Evolutionary conservation across 2,888 invertebrate species (phyloP).

Genomic region (Iselma pallidipennis): DNA sequence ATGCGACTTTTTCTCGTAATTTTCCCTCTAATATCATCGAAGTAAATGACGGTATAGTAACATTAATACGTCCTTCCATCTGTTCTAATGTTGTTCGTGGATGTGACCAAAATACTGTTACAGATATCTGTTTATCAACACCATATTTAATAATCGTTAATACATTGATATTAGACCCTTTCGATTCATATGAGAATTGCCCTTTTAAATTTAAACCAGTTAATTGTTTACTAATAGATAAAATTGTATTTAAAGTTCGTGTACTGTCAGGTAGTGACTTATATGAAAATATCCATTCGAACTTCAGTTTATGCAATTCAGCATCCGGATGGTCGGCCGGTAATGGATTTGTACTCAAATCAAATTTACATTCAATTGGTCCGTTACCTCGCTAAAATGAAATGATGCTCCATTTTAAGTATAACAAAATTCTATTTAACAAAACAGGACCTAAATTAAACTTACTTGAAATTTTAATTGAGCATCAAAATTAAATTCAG

Average conservation of each 20-base stretch:
- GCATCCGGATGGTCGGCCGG: conserved; percentile 56
- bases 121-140: conserved; percentile 63
- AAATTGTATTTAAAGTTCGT: conserved; percentile 62
- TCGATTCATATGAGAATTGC: conserved; percentile 59
- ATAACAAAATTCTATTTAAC: not conserved
- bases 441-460: not conserved
- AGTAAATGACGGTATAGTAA: conserved; percentile 74
- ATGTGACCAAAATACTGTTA: conserved; percentile 62
- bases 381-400: conserved; percentile 66
- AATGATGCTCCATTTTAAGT: not conserved
- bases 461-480: conserved; percentile 68
- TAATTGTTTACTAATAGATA: conserved; percentile 67
- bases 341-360: conserved; percentile 69
- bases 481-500: conserved; percentile 70
- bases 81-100: conserved; percentile 70
- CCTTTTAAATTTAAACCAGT: conserved; percentile 69
- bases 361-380: conserved; percentile 72
- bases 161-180: conserved; percentile 61
- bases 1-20: conserved; percentile 68
- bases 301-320: conserved; percentile 63
- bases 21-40: conserved; percentile 69
- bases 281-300: conserved; percentile 61
- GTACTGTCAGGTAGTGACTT: conserved; percentile 58
- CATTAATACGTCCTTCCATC: conserved; percentile 71
- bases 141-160: conserved; percentile 61